Evolutionary conservation across 2,797 vertebrate genomes (phyloP).

Genomic region (Setipinna tenuifilis): DNA sequence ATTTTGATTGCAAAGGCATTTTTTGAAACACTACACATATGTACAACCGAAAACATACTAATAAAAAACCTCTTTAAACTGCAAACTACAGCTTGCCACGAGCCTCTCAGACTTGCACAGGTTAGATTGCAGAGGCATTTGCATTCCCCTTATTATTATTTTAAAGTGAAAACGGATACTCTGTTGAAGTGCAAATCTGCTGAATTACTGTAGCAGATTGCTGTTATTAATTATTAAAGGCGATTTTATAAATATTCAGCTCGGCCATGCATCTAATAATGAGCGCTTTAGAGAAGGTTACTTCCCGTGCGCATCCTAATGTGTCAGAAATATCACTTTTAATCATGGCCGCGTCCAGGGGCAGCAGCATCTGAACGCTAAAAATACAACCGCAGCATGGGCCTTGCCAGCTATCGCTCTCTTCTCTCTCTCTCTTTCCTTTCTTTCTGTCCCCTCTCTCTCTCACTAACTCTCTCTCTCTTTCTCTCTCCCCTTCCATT

Average conservation of each 20-base stretch:
- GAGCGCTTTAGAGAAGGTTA: constrained; percentile 87
- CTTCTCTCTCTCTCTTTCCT: background rate
- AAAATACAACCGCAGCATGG: constrained; percentile 60
- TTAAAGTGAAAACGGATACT: constrained; percentile 87
- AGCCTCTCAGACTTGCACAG: constrained; percentile 61
- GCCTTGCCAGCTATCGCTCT: constrained; percentile 26
- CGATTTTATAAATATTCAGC: constrained; percentile 99
- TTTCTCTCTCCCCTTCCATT: no score
- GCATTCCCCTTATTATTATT: constrained; percentile 87
- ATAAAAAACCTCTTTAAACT: background rate
- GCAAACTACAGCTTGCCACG: constrained; percentile 49
- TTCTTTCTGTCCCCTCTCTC: background rate
- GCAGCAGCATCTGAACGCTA: constrained; percentile 66
- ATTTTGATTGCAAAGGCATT: constrained; percentile 22
- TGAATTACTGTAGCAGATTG: constrained; percentile 97
- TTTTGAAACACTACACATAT: constrained; percentile 42
- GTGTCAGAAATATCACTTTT: constrained; percentile 87
- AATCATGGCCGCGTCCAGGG: constrained; percentile 78
- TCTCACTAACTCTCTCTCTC: background rate
- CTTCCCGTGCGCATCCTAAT: constrained; percentile 84
- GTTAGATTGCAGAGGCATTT: constrained; percentile 79
- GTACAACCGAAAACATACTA: constrained; percentile 41
- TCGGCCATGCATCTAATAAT: constrained; percentile 90
- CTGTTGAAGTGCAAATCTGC: constrained; percentile 88
- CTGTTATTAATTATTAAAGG: constrained; percentile 99